Evolutionary conservation across 2,797 vertebrate genomes (phyloP), one percentile per base, ranked within the genome.

Genomic region (Antrozous pallidus): DNA sequence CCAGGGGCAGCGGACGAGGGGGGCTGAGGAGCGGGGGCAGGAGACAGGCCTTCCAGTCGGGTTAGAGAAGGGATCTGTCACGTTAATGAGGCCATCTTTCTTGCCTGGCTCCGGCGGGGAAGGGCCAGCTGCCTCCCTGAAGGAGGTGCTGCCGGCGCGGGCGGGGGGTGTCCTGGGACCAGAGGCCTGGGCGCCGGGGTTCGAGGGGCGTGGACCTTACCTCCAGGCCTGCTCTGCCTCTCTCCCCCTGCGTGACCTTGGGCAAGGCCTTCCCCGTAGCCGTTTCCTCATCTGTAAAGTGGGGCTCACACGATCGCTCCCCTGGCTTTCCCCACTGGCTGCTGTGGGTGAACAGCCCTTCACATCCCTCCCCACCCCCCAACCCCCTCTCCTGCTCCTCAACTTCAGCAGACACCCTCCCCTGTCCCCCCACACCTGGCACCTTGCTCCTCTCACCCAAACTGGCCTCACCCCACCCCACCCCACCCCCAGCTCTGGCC

Each of bases 31-130:
- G 69, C 38, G 4, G 45, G 87, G 92, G 67, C 58, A 28, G 86
- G 89, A 91, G 45, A 86, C 90, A n/a, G 89, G 90, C 78, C 96
- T 97, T 97, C 97, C 33, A 10, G 93, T 95, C 82, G 74, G 70
- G 89, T 97, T 97, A 97, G 95, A 24, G 90, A 96, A 94, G 75
- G 95, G 81, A 97, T 97, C 94, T 96, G 94, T 97, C 97, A 97
- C 95, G 94, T 97, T 97, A 97, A 97, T 96, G 97, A 96, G 80
- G 85, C 80, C 94, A 96, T 97, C 95, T 96, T 97, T 97, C 96
- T 97, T 96, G 86, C 90, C 90, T 75, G 88, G 91, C 90, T 95
- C 78, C 93, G 77, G 95, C 18, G 3, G 1, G 1, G 13, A 65
- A 94, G 84, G 88, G 90, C 84, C 94, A 95, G 91, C 95, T 92